Percentiles rank a stretch among this genome's conserved stretches.
Conservation (phyloP, 2,888 invertebrate genomes). For the Monopis laevigella region DNA sequence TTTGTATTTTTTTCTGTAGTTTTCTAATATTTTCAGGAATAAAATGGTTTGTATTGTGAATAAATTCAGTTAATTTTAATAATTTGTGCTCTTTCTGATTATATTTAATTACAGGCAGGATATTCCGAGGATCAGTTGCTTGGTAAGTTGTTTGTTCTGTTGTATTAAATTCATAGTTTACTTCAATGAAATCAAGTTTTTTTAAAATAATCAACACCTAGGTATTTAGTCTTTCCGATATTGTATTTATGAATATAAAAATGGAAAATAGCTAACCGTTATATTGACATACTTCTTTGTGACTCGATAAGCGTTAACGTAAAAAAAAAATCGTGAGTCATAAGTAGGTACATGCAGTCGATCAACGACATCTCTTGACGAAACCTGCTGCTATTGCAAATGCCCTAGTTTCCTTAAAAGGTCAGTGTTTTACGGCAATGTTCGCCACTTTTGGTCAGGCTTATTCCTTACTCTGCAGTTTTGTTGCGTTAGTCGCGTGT, state of each 20-base stretch:
- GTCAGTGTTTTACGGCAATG: conserved; percentile 64
- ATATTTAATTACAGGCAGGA: conserved; percentile 74
- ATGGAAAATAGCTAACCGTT: too few relatives aligned
- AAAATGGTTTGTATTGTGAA: too few relatives aligned
- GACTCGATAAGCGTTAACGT: conserved; percentile 22
- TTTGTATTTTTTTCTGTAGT: too few relatives aligned
- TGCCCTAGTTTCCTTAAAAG: conserved; percentile 71
- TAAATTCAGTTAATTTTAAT: too few relatives aligned
- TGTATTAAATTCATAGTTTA: conserved; percentile 21
- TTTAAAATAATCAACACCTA: conserved; percentile 3
- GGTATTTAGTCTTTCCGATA: background rate
- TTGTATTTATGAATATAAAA: conserved; percentile 15
- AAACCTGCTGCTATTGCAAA: conserved; percentile 51
- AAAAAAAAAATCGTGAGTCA: conserved; percentile 45
- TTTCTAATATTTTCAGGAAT: too few relatives aligned
- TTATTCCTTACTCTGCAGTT: conserved; percentile 13
- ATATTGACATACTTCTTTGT: too few relatives aligned
- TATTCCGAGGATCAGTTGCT: conserved; percentile 92
- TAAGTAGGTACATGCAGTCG: too few relatives aligned
- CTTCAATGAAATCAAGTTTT: conserved; percentile 14
- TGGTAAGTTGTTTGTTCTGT: conserved; percentile 78
- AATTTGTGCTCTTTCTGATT: background rate
- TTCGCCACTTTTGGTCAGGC: conserved; percentile 28
- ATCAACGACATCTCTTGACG: conserved; percentile 47
- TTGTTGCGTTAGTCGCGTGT: conserved; percentile 9